Evolutionary conservation across 2,797 vertebrate species (phyloP).

Genomic region (Leptoclinus maculatus): DNA sequence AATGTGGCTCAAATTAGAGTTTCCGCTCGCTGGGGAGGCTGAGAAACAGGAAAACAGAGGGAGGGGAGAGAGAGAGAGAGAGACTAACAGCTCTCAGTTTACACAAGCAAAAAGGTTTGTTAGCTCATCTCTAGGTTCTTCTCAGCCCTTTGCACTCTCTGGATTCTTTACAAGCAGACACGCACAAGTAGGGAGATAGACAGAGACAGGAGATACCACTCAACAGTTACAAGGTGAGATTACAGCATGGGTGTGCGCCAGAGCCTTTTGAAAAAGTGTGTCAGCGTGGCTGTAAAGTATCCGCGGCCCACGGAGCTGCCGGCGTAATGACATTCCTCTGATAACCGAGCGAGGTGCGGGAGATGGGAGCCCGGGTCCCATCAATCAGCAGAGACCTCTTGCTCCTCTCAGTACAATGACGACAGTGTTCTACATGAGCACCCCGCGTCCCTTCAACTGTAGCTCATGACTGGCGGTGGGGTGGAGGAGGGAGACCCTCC

Average conservation of each 20-base stretch:
- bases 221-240: constrained; percentile 75
- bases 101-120: constrained; percentile 68
- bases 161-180: constrained; percentile 38
- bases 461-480: constrained; percentile 68
- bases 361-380: constrained; percentile 69
- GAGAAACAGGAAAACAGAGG: constrained; percentile 79
- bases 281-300: constrained; percentile 67
- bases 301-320: constrained; percentile 45
- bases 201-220: constrained; percentile 60
- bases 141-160: constrained; percentile 38
- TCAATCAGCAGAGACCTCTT: constrained; percentile 75
- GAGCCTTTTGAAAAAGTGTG: constrained; percentile 64
- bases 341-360: constrained; percentile 68
- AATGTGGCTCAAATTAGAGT: constrained; percentile 87
- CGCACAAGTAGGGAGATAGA: constrained; percentile 21
- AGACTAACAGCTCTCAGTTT: constrained; percentile 64
- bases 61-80: constrained; percentile 49
- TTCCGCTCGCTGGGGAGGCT: constrained; percentile 81
- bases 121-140: constrained; percentile 57
- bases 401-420: constrained; percentile 78
- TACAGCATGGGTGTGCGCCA: constrained; percentile 46
- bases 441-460: constrained; percentile 72
- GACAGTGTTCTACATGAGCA: constrained; percentile 81
- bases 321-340: constrained; percentile 75
- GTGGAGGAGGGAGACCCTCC: constrained; percentile 39